These are phyloP conservation scores for Noctua pronuba DNA, from an alignment of 2,888 invertebrate species.

Conservation along the genomic window DNA sequence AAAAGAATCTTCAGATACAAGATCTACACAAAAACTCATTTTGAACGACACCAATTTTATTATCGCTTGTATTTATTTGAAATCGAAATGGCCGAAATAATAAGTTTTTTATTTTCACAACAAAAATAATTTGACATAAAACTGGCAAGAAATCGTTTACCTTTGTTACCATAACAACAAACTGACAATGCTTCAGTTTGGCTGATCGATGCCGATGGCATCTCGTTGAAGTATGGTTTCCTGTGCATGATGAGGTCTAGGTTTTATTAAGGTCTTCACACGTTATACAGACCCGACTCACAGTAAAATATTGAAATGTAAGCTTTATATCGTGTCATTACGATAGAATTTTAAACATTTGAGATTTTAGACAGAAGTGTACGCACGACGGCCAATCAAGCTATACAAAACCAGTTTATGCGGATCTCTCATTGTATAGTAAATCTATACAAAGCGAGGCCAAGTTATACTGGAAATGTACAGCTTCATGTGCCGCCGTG, in stretches of 20 bases:
- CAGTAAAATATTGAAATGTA: neutral
- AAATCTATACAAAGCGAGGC: too few species aligned
- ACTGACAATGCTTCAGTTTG: neutral
- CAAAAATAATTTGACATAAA: conserved; percentile 21
- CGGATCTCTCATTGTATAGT: too few species aligned
- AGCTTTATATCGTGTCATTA: neutral
- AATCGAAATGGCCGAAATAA: conserved; percentile 13
- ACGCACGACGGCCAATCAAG: too few species aligned
- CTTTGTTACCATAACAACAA: conserved; percentile 39
- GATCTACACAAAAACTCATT: conserved; percentile 93
- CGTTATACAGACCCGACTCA: neutral
- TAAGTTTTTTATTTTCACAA: conserved; percentile 1
- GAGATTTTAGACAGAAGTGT: neutral
- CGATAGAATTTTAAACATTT: neutral
- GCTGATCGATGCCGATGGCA: neutral
- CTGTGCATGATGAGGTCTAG: neutral
- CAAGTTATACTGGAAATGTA: too few species aligned
- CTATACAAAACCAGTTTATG: too few species aligned
- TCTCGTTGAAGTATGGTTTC: neutral
- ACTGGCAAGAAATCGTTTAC: conserved; percentile 27
- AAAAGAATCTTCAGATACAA: conserved; percentile 93
- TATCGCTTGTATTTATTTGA: conserved; percentile 3
- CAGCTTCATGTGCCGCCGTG: too few species aligned
- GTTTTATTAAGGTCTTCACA: neutral
- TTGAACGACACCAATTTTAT: conserved; percentile 8